Evolutionary conservation across 2,797 vertebrate species (phyloP).

Genomic region (Parauchenoglanis ngamensis): DNA sequence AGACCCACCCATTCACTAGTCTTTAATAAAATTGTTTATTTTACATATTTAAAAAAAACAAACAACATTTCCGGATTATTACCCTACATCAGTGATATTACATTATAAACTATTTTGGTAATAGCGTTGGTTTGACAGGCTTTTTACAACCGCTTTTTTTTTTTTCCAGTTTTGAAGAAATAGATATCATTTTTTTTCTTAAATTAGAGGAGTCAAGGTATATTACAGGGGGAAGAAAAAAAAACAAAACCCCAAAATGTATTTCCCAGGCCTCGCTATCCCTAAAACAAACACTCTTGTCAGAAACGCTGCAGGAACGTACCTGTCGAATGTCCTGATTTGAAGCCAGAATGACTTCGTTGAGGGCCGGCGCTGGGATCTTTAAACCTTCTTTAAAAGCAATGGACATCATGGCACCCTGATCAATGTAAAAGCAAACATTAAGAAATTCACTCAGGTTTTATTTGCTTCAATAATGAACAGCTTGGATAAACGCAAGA

Average conservation of each 20-base stretch:
- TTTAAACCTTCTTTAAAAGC: conserved; percentile 95
- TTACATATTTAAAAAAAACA: too few species aligned
- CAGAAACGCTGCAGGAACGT: conserved; percentile 14
- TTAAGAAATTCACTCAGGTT: background rate
- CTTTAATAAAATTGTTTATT: too few species aligned
- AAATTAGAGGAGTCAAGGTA: background rate
- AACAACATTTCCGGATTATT: too few species aligned
- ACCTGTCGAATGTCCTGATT: conserved; percentile 98
- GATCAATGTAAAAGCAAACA: conserved; percentile 9
- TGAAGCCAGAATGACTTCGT: conserved; percentile 93
- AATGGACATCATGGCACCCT: conserved; percentile 98
- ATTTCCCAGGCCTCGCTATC: background rate
- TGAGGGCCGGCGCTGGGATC: conserved; percentile 92
- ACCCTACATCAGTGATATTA: too few species aligned
- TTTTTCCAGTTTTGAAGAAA: too few species aligned
- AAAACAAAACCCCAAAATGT: background rate
- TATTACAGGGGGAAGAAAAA: background rate
- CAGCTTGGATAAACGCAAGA: background rate
- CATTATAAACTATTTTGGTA: too few species aligned
- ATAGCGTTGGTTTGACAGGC: too few species aligned
- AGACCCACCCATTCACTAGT: too few species aligned
- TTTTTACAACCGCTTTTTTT: too few species aligned
- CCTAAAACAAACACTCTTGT: background rate
- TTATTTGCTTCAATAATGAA: background rate
- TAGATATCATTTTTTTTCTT: too few species aligned